Base-by-base conservation (phyloP, 2,888 invertebrate genomes). In the Acanthosepion lycidas region DNA sequence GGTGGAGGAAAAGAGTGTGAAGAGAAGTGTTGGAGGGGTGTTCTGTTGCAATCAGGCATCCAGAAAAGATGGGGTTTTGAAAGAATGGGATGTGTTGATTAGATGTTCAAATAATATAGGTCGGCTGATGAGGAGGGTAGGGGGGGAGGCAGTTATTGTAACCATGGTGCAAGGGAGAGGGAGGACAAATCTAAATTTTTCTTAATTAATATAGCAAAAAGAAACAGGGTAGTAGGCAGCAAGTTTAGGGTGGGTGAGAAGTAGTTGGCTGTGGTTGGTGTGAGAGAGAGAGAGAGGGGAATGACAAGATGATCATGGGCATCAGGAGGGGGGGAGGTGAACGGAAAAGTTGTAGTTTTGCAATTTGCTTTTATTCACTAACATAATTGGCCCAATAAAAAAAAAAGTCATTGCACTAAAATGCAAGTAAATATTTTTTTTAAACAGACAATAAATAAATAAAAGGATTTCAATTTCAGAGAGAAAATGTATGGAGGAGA, bases 41-140 rank as follows among this genome's bases (percentile, higher is more conserved):
- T 51, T 93, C 93, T 93, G 49, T 49, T 93, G 93, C 93, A 93
- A 93, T 93, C 93, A 93, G 93, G 93, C 51, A 93, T 53, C 93
- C 53, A 93, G 53, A 93, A 28, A 93, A 53, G 51, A 53, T 93
- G 78, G 78, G n/a, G 78, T 12, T n/a, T 78, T 78, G 78, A 78
- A 93, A 93, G 93, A 93, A 93, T 93, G 51, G 93, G 93, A 93
- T 93, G 93, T 93, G 93, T 93, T 93, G 93, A 93, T 93, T 93
- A 93, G 93, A 93, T 53, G 93, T 53, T 53, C 53, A 93, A 53
- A 51, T 93, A 93, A 93, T 93, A 93, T 93, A 93, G 93, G 93
- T 93, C 51, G 53, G 53, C 33, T n/a, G 93, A 93, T 78, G 78
- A 78, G n/a, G n/a, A n/a, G 12, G 26, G 26, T 0, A 26, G 64